phyloP scores from a whole-genome alignment of 2,888 invertebrate genomes.

The Venusia cambrica region DNA sequence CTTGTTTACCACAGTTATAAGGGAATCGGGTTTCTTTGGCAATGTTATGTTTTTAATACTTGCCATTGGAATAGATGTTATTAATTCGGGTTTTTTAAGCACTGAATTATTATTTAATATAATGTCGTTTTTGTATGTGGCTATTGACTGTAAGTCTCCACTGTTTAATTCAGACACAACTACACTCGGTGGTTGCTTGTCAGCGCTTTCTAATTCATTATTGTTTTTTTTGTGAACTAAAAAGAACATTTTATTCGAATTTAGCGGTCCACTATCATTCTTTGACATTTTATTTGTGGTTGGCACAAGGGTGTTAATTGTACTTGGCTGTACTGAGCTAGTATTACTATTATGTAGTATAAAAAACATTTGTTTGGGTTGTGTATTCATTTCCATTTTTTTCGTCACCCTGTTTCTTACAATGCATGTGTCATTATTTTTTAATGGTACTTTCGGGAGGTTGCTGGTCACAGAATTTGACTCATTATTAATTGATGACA shows the following conservation, averaged over 20 bases:
- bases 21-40: slow-evolving; percentile 5
- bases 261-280: slow-evolving; percentile 1
- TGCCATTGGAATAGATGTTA: slow-evolving; percentile 11
- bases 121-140: slow-evolving; percentile 2
- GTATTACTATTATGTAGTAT: slow-evolving; percentile 5
- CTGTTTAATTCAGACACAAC: too few species aligned
- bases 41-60: slow-evolving; percentile 8
- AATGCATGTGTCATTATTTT: not conserved
- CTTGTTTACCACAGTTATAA: too few species aligned
- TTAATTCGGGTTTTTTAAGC: slow-evolving; percentile 4
- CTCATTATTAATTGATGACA: slow-evolving; percentile 9
- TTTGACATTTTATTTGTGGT: not conserved
- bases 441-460: slow-evolving; percentile 1
- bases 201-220: not conserved
- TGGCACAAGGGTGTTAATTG: slow-evolving; percentile 2
- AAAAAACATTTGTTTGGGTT: slow-evolving; percentile 7
- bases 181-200: not conserved
- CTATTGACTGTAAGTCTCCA: too few species aligned
- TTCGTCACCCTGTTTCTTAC: not conserved
- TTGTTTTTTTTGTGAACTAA: slow-evolving; percentile 11
- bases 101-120: not conserved
- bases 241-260: slow-evolving; percentile 8
- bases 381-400: slow-evolving; percentile 4
- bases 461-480: not conserved
- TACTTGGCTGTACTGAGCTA: not conserved